Conservation (phyloP, 2,797 vertebrate genomes). For the Hemitrygon akajei region DNA sequence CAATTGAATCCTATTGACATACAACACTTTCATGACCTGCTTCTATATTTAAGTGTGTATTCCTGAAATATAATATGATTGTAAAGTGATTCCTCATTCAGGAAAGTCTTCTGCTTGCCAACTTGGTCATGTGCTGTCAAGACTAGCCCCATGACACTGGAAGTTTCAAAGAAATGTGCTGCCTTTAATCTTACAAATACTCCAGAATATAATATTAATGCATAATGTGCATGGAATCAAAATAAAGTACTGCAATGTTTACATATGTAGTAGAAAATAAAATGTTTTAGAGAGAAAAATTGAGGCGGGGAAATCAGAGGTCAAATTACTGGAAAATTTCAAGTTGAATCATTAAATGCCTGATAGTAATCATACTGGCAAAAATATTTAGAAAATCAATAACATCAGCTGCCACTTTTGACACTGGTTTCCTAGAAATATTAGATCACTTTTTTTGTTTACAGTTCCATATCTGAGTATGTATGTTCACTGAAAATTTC, state of each 20-base stretch:
- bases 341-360: background rate
- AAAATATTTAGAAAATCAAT: background rate
- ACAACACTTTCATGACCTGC: background rate
- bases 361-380: background rate
- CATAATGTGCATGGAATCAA: background rate
- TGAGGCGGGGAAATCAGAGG: background rate
- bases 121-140: background rate
- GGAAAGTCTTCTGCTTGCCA: background rate
- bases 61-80: background rate
- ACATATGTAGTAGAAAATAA: background rate
- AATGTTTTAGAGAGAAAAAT: too few relatives aligned
- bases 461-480: background rate
- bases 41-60: background rate
- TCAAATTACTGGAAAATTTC: background rate
- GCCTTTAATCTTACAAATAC: background rate
- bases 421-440: background rate
- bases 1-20: background rate
- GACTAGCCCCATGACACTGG: background rate
- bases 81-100: constrained; percentile 25
- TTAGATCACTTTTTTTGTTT: background rate
- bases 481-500: background rate
- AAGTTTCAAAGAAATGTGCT: background rate
- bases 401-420: background rate
- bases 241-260: background rate
- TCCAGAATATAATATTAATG: background rate